Evolutionary conservation across 2,888 invertebrate species (phyloP).

Genomic region (Acholoe squamosa): DNA sequence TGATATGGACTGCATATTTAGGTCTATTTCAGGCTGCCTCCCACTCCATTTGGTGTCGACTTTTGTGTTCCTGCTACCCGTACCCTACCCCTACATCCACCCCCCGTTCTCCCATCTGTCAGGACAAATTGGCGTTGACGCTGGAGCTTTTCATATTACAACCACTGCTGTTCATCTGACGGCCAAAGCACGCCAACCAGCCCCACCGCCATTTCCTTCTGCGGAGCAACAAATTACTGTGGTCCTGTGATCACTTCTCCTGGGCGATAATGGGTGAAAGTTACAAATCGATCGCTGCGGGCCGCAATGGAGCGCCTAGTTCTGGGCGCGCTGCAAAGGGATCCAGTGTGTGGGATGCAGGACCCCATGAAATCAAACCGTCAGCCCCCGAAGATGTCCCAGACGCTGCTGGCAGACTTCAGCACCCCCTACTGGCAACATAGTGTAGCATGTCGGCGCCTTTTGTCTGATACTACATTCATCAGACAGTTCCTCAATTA

Average conservation of each 20-base stretch:
- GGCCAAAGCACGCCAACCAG: background rate
- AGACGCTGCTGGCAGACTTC: background rate
- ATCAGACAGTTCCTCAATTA: slow-evolving; percentile 10
- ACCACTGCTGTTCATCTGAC: slow-evolving; percentile 39
- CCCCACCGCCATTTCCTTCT: slow-evolving; percentile 33
- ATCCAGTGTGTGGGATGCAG: background rate
- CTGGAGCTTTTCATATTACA: slow-evolving; percentile 46
- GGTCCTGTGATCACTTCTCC: slow-evolving; percentile 37
- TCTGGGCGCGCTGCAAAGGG: background rate
- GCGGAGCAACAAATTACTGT: slow-evolving; percentile 41
- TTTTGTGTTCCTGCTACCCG: background rate
- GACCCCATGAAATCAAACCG: slow-evolving; percentile 53
- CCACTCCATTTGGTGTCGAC: too few relatives aligned
- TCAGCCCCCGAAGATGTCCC: background rate
- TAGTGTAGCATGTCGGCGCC: slow-evolving; percentile 15
- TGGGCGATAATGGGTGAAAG: slow-evolving; percentile 46
- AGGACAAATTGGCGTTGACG: slow-evolving; percentile 43
- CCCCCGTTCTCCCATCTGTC: background rate
- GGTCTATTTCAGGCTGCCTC: too few relatives aligned
- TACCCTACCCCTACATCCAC: background rate
- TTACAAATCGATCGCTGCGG: slow-evolving; percentile 27
- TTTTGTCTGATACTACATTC: background rate
- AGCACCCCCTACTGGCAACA: background rate
- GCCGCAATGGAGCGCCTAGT: background rate
- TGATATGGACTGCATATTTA: too few relatives aligned